phyloP scores from a whole-genome alignment of 1,140 invertebrate genomes.

The Maniola jurtina region DNA sequence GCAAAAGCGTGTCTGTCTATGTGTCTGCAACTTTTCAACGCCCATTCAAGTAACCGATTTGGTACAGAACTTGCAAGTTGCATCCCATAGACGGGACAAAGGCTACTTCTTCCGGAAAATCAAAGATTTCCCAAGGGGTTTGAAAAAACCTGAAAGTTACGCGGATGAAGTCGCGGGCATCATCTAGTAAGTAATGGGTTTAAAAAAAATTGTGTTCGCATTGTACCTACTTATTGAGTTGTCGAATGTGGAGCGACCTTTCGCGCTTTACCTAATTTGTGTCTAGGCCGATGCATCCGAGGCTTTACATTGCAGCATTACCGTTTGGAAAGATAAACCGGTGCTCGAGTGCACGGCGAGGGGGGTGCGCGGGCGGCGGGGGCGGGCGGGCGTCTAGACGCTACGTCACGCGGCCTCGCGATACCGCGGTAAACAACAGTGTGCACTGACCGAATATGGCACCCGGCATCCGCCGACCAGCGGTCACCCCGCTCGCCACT shows the following conservation, averaged over 20 bases:
- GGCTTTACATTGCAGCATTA: conserved; percentile 66
- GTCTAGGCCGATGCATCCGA: conserved; percentile 46
- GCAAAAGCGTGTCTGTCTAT: no score
- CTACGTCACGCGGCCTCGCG: conserved; percentile 77
- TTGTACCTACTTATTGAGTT: neutral
- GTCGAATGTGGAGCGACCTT: conserved; percentile 16
- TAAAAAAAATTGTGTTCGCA: no score
- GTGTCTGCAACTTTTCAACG: no score
- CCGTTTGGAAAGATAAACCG: conserved; percentile 74
- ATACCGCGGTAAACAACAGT: conserved; percentile 76
- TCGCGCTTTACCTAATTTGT: conserved; percentile 31
- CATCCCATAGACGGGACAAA: no score
- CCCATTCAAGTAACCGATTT: no score
- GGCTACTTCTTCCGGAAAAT: no score
- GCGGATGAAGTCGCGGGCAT: no score
- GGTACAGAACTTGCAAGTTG: no score
- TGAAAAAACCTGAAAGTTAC: no score
- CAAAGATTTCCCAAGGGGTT: no score
- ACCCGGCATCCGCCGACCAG: conserved; percentile 55
- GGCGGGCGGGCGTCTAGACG: conserved; percentile 69
- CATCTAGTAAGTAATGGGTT: no score
- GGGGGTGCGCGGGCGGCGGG: conserved; percentile 36
- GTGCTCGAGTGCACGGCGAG: conserved; percentile 62
- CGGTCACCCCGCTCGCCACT: conserved; percentile 48
- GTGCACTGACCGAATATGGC: conserved; percentile 77